Conservation (phyloP, 1,140 invertebrate species). For the Anoplophora glabripennis region DNA sequence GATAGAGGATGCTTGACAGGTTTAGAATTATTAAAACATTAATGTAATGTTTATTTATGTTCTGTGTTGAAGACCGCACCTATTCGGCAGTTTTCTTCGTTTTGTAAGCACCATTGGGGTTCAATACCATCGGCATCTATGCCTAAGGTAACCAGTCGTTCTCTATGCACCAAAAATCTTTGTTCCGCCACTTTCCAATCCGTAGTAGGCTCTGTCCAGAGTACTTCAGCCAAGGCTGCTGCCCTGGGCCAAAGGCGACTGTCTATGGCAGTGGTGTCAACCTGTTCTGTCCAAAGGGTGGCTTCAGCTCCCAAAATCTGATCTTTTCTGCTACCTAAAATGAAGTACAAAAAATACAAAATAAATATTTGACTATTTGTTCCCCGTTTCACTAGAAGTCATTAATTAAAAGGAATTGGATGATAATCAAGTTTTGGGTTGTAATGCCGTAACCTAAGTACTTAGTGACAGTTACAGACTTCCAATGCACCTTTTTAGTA, state of each 20-base stretch:
- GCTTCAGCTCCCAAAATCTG: slow-evolving; percentile 67
- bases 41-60: no score
- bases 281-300: slow-evolving; percentile 79
- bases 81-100: slow-evolving; percentile 65
- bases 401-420: no score
- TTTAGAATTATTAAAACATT: no score
- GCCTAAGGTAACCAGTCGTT: slow-evolving; percentile 66
- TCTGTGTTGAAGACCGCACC: slow-evolving; percentile 33
- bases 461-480: no score
- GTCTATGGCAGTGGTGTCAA: slow-evolving; percentile 63
- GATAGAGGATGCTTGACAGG: no score
- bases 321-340: slow-evolving; percentile 28
- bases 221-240: slow-evolving; percentile 74
- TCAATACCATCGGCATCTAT: slow-evolving; percentile 68
- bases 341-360: neutral
- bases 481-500: no score
- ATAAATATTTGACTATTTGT: neutral
- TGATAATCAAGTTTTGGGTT: no score
- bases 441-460: no score
- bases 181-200: slow-evolving; percentile 64
- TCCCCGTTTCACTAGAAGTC: no score
- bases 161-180: slow-evolving; percentile 66
- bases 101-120: slow-evolving; percentile 80
- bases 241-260: slow-evolving; percentile 73
- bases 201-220: slow-evolving; percentile 68